Evolutionary conservation across 2,113 vertebrate species (phyloP).

Genomic region (Oryctolagus cuniculus): DNA sequence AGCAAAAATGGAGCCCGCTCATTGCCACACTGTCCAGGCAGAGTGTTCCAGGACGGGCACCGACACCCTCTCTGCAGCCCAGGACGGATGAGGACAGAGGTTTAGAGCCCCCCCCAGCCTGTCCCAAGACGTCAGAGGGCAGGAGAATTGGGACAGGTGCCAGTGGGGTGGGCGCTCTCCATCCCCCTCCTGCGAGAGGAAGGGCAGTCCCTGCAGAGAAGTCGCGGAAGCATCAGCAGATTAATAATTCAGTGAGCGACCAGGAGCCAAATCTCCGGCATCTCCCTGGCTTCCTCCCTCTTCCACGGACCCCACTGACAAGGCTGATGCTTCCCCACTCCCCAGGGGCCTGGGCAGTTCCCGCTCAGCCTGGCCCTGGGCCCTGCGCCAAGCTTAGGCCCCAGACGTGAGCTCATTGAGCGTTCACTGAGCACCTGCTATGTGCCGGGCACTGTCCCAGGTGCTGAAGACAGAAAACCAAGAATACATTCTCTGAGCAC

Average conservation of each 20-base stretch:
- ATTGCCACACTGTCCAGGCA: background rate
- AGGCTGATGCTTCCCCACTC: background rate
- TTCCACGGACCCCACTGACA: background rate
- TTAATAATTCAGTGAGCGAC: constrained; percentile 32
- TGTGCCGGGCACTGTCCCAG: background rate
- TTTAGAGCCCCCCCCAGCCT: background rate
- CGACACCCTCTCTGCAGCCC: background rate
- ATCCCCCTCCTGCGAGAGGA: background rate
- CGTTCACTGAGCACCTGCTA: fast-evolving
- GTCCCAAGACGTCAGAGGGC: background rate
- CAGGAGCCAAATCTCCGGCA: background rate
- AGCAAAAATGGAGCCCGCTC: background rate
- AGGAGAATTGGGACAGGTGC: background rate
- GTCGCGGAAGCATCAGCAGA: background rate
- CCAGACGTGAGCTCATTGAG: background rate
- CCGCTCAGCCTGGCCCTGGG: background rate
- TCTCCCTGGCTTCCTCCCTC: background rate
- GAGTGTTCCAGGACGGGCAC: background rate
- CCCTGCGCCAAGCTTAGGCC: background rate
- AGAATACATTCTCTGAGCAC: background rate
- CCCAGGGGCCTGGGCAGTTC: background rate
- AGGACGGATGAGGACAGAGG: background rate
- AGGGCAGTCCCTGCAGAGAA: background rate
- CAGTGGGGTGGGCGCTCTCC: background rate
- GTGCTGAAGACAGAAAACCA: background rate